Percentiles rank a stretch among this genome's conserved stretches.
Conservation (phyloP, 2,113 vertebrate genomes). For the Cyprinodon variegatus region DNA sequence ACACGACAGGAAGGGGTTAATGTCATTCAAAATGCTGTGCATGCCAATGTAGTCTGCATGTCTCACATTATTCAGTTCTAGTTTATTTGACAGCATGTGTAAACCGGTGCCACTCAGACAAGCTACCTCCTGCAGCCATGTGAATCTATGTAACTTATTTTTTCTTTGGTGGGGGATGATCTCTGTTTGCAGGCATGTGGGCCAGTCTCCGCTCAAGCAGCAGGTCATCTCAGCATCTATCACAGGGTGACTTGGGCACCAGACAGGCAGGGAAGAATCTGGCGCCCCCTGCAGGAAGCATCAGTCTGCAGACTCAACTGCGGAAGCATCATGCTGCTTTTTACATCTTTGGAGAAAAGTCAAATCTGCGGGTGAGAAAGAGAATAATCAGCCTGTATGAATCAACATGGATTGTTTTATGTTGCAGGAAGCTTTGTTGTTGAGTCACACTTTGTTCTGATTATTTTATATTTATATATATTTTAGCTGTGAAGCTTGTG, state of each 20-base stretch:
- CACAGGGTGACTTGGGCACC: conserved; percentile 83
- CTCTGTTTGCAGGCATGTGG: conserved; percentile 88
- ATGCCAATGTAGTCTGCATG: conserved; percentile 60
- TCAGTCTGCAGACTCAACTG: conserved; percentile 89
- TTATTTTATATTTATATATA: not conserved
- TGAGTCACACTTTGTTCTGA: not conserved
- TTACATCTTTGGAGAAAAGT: conserved; percentile 97
- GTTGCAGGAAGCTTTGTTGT: not conserved
- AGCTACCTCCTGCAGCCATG: conserved; percentile 4
- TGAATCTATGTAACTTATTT: not conserved
- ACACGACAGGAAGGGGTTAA: conserved; percentile 51
- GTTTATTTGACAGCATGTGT: conserved; percentile 63
- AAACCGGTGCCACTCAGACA: conserved; percentile 27
- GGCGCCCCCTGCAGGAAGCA: conserved; percentile 83
- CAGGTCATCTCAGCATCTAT: conserved; percentile 84
- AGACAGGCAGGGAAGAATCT: conserved; percentile 90
- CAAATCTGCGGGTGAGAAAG: conserved; percentile 90
- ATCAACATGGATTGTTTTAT: not conserved
- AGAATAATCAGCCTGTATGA: not conserved
- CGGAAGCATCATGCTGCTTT: conserved; percentile 93
- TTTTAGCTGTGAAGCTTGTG: not conserved
- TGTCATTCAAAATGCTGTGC: conserved; percentile 49
- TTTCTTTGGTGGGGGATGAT: conserved; percentile 33
- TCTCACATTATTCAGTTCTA: conserved; percentile 43
- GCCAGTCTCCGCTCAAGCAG: conserved; percentile 95